Base-by-base conservation (phyloP, 2,797 vertebrate species). In the Pangasius mekongensis region DNA sequence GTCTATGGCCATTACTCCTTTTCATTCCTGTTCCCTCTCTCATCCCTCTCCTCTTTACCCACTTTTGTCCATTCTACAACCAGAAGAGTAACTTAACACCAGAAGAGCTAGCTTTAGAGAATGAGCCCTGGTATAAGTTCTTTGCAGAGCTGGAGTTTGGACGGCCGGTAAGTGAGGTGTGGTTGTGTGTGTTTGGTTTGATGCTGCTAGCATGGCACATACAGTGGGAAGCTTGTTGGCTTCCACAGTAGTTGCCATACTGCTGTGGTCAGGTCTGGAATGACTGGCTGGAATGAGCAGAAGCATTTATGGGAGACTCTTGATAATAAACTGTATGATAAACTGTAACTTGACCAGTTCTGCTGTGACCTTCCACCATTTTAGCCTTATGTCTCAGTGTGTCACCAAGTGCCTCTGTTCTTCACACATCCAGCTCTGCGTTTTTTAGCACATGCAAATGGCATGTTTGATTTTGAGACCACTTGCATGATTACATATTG, bases 101-200 rank as follows among this genome's bases (percentile, higher is more conserved):
- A 93, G 97, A 97, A 94, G 97, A 97, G 94, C 95, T 97, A 97
- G 97, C 97, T 96, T 97, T 97, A 97, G 97, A 98, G 96, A 97
- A 97, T 92, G 97, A 98, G 89, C 97, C 97, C 91, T 98, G 97
- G 97, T 98, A 97, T 97, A 97, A 97, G 95, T 98, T 98, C 96
- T 98, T 98, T 97, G 96, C 97, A 95, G 97, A 98, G 91, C 95
- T 98, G 97, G 96, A 98, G 93, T 97, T 98, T 96, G 97, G 97
- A 95, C 94, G 94, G 82, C 97, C 96, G 97, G 97, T 98, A 98
- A 98, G 97, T 98, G 96, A 95, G 96, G 96, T 90, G 64, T 91
- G 95, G 94, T 64, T 27, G 67, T 81, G 88, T 62, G 82, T 88
- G 78, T 86, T 87, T 90, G 88, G 87, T 89, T 89, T 91, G 84